phyloP scores from a whole-genome alignment of 2,113 vertebrate species.

The Ia io region DNA sequence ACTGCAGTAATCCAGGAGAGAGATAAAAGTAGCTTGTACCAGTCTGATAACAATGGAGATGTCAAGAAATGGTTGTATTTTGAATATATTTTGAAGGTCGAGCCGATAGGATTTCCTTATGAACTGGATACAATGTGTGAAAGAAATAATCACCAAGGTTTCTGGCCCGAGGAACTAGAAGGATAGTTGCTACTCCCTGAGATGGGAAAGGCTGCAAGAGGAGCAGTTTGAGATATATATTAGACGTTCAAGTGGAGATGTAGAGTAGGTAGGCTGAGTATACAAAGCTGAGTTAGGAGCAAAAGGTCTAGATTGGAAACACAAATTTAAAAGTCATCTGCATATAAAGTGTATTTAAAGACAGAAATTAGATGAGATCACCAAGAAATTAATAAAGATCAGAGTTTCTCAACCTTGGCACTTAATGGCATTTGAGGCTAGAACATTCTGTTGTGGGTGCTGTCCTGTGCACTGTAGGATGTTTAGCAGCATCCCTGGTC shows the following conservation, averaged over 20 bases:
- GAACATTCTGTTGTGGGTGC: neutral
- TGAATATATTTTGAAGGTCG: neutral
- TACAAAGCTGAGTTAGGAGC: neutral
- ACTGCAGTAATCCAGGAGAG: neutral
- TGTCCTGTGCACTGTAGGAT: neutral
- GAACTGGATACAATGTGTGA: neutral
- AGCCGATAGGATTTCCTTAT: neutral
- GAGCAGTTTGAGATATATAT: neutral
- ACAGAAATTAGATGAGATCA: neutral
- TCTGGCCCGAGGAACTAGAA: neutral
- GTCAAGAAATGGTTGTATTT: neutral
- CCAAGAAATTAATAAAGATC: neutral
- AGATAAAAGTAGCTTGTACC: neutral
- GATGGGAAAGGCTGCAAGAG: neutral
- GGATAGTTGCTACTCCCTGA: neutral
- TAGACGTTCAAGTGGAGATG: neutral
- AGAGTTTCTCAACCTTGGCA: neutral
- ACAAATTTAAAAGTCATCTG: conserved; percentile 7
- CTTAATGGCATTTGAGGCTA: neutral
- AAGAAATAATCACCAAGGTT: neutral
- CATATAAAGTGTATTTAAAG: conserved; percentile 2
- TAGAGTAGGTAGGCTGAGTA: neutral
- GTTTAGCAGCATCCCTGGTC: neutral
- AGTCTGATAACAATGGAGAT: neutral
- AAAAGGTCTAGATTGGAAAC: neutral